A percentile compares a stretch with the other conserved stretches of the same genome.
These are phyloP conservation scores for Mesorhabditis belari DNA, from an alignment of 2,888 invertebrate species.

Conservation along the genomic window DNA sequence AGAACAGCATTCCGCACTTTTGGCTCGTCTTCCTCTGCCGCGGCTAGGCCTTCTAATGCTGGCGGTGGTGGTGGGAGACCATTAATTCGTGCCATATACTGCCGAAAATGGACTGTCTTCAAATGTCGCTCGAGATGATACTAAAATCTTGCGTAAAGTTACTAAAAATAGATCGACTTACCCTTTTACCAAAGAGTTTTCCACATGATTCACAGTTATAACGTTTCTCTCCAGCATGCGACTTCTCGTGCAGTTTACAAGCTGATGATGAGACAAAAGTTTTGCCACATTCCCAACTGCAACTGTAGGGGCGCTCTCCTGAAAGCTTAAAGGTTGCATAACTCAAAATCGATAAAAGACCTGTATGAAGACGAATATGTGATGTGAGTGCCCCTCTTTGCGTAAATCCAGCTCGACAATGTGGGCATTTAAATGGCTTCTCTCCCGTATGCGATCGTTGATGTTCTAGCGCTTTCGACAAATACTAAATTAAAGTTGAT, in stretches of 20 bases:
- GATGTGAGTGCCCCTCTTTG: slow-evolving; percentile 26
- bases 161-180: not conserved
- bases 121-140: not conserved
- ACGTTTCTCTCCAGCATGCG: slow-evolving; percentile 9
- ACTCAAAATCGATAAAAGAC: no score
- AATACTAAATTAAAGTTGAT: slow-evolving; percentile 1
- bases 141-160: not conserved
- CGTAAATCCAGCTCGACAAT: slow-evolving; percentile 12
- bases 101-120: not conserved
- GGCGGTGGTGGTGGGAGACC: not conserved
- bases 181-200: not conserved
- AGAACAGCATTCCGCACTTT: not conserved
- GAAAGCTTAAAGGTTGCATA: no score
- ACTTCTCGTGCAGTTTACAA: slow-evolving; percentile 29
- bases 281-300: slow-evolving; percentile 43
- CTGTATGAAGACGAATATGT: slow-evolving; percentile 20
- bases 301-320: slow-evolving; percentile 34
- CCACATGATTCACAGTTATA: not conserved
- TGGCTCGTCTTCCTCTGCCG: not conserved
- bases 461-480: slow-evolving; percentile 18
- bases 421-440: slow-evolving; percentile 6
- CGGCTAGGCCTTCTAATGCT: not conserved
- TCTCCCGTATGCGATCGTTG: slow-evolving; percentile 17
- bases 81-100: no score
- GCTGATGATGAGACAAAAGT: slow-evolving; percentile 34